phyloP scores from a whole-genome alignment of 2,888 invertebrate genomes.

The Drosophila longiperda region DNA sequence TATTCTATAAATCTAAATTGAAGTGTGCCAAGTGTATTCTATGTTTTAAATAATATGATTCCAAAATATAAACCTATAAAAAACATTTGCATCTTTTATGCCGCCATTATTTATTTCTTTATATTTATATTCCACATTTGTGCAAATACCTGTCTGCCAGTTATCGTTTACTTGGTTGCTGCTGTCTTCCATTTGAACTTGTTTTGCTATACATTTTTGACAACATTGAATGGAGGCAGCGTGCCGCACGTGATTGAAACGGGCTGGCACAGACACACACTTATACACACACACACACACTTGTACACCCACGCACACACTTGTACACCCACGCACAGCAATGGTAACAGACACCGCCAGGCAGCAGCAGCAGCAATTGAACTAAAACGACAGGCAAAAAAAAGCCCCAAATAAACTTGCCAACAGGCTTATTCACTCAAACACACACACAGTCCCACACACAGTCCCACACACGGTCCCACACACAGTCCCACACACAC shows the following conservation, averaged over 20 bases:
- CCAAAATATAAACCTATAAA: neutral
- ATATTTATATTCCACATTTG: constrained; percentile 21
- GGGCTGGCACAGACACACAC: constrained; percentile 27
- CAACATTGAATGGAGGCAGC: constrained; percentile 61
- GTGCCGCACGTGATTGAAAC: constrained; percentile 70
- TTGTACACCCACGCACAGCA: constrained; percentile 18
- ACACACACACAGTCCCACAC: constrained; percentile 11
- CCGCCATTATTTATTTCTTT: constrained; percentile 68
- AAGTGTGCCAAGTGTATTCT: neutral
- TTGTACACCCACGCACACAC: constrained; percentile 14
- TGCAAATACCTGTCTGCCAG: constrained; percentile 25
- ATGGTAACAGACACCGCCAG: constrained; percentile 62
- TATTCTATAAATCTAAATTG: neutral
- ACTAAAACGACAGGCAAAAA: constrained; percentile 34
- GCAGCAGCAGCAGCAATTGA: constrained; percentile 36
- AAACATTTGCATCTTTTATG: constrained; percentile 66
- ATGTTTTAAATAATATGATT: neutral
- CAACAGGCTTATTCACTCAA: constrained; percentile 7
- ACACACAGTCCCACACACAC: constrained; percentile 4
- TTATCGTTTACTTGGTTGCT: constrained; percentile 43
- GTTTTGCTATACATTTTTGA: constrained; percentile 70
- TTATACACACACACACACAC: constrained; percentile 15
- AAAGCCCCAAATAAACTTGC: constrained; percentile 50
- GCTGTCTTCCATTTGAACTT: constrained; percentile 19
- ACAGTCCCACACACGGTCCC: neutral